These are phyloP conservation scores for Aphidius ervi DNA, from an alignment of 1,140 invertebrate species.

Conservation along the genomic window DNA sequence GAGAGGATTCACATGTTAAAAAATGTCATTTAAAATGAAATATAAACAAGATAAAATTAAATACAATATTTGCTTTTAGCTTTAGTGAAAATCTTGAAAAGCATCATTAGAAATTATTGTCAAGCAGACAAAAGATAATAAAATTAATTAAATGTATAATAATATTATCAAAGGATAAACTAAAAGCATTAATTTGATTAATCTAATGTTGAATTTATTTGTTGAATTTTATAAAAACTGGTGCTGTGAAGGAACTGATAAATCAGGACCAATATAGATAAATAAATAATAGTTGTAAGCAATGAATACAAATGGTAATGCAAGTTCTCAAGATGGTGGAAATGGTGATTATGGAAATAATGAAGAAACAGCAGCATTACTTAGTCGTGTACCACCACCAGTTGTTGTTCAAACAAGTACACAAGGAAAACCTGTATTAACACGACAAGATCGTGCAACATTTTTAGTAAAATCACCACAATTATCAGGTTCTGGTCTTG, in stretches of 20 bases:
- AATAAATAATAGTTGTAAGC: slow-evolving; percentile 17
- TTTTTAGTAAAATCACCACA: slow-evolving; percentile 69
- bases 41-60: too few relatives aligned
- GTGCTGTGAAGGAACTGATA: slow-evolving; percentile 32
- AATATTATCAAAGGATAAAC: background rate
- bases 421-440: slow-evolving; percentile 69
- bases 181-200: background rate
- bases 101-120: too few relatives aligned
- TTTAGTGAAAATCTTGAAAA: too few relatives aligned
- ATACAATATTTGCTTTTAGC: too few relatives aligned
- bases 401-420: slow-evolving; percentile 51
- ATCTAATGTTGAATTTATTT: slow-evolving; percentile 16
- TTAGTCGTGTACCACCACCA: slow-evolving; percentile 57
- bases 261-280: slow-evolving; percentile 1
- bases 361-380: slow-evolving; percentile 74
- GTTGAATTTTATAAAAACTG: slow-evolving; percentile 31
- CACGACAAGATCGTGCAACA: slow-evolving; percentile 77
- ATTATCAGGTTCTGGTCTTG: slow-evolving; percentile 66
- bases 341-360: slow-evolving; percentile 57
- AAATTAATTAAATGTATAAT: too few relatives aligned
- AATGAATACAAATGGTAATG: slow-evolving; percentile 48
- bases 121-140: too few relatives aligned
- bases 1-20: too few relatives aligned
- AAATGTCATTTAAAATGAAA: too few relatives aligned
- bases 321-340: slow-evolving; percentile 44